phyloP scores from a whole-genome alignment of 2,113 vertebrate genomes.

The Aleadryas rufinucha region DNA sequence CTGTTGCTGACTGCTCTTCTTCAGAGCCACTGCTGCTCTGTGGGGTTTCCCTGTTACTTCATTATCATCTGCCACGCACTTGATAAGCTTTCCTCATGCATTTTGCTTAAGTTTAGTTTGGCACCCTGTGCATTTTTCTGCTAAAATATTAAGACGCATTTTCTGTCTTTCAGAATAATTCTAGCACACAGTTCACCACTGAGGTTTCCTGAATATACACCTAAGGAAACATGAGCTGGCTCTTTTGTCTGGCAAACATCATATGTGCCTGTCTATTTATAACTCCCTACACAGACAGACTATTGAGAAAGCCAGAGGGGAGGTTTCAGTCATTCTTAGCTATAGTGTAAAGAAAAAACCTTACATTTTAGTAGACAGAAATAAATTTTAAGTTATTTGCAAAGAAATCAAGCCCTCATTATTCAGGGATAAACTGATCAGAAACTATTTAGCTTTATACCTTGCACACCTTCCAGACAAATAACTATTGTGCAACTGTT shows the following conservation, averaged over 20 bases:
- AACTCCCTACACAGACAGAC: conserved; percentile 2
- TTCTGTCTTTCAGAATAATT: not conserved
- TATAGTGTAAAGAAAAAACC: not conserved
- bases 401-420: not conserved
- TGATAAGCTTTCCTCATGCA: not conserved
- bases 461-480: not conserved
- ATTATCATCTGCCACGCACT: not conserved
- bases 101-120: not conserved
- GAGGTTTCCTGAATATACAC: not conserved
- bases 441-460: not conserved
- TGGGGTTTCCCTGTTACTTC: not conserved
- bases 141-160: not conserved
- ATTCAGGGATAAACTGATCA: not conserved
- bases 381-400: not conserved
- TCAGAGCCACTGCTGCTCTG: not conserved
- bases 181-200: not conserved
- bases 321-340: not conserved
- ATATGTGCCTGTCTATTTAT: conserved; percentile 5
- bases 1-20: not conserved
- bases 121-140: not conserved
- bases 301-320: not conserved
- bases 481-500: not conserved
- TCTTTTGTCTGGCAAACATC: conserved; percentile 6
- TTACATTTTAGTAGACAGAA: not conserved
- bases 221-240: not conserved